A percentile compares a stretch with the other conserved stretches of the same genome.
Conservation (phyloP, 2,113 vertebrate genomes). For the Tringa solitaria region DNA sequence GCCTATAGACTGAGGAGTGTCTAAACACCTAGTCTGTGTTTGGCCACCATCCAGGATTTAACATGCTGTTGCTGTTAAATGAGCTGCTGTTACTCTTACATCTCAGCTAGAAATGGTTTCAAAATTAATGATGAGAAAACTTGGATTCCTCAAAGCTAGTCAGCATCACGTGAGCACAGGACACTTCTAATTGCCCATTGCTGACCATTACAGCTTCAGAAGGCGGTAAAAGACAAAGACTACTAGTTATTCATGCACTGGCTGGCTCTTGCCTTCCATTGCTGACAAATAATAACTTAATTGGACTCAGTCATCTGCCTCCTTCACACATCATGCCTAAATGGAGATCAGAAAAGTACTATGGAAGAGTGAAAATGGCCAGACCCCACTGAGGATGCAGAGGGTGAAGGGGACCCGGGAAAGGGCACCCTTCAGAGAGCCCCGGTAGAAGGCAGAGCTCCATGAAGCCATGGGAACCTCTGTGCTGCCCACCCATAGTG, state of each 20-base stretch:
- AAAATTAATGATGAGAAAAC: neutral
- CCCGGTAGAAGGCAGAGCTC: neutral
- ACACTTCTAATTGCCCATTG: neutral
- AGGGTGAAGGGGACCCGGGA: neutral
- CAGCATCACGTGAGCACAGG: neutral
- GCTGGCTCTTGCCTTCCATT: neutral
- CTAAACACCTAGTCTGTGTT: neutral
- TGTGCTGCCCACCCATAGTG: neutral
- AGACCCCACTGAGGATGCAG: neutral
- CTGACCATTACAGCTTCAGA: neutral
- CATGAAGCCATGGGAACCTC: accelerated
- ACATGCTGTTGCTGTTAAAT: neutral
- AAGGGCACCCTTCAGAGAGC: neutral
- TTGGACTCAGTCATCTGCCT: neutral
- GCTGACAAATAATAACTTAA: neutral
- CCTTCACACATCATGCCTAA: neutral
- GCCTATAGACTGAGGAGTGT: neutral
- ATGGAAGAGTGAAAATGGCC: neutral
- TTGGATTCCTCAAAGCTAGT: neutral
- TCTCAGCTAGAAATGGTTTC: neutral
- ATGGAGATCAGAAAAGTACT: neutral
- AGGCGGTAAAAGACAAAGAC: neutral
- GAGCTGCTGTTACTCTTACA: neutral
- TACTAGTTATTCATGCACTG: neutral
- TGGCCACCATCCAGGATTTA: neutral